A percentile compares a stretch with the other conserved stretches of the same genome.
phyloP scores from a whole-genome alignment of 2,888 invertebrate genomes.

The Mesorhabditis spiculigera region DNA sequence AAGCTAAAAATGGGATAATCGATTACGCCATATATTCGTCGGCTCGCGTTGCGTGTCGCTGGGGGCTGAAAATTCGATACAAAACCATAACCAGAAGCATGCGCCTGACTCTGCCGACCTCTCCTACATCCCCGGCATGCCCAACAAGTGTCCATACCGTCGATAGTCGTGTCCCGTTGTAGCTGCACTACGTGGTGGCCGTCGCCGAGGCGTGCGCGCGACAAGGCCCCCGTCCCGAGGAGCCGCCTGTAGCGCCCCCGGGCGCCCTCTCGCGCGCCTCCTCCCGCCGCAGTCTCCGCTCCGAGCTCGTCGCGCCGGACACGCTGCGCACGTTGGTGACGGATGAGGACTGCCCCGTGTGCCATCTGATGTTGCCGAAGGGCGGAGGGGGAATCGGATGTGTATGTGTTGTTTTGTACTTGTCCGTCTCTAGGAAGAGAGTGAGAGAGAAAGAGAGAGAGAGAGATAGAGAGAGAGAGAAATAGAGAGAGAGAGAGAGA shows the following conservation, averaged over 20 bases:
- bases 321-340: conserved; percentile 38
- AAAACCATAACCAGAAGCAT: no score
- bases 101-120: no score
- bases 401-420: conserved; percentile 22
- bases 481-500: no score
- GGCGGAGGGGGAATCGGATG: conserved; percentile 27
- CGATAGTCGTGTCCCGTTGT: conserved; percentile 17
- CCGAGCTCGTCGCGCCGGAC: conserved; percentile 45
- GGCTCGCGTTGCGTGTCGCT: no score
- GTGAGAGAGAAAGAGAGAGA: no score
- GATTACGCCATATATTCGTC: no score
- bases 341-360: conserved; percentile 54
- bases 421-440: conserved; percentile 7
- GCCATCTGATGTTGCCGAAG: conserved; percentile 51
- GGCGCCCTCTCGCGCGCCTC: conserved; percentile 30
- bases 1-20: no score
- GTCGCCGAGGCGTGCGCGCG: conserved; percentile 45
- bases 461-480: no score
- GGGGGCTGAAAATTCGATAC: no score
- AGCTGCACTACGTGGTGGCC: conserved; percentile 53
- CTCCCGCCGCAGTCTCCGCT: conserved; percentile 33
- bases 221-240: conserved; percentile 9
- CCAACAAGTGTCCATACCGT: no score
- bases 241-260: neutral
- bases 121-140: no score